Evolutionary conservation across 1,140 invertebrate species (phyloP), one percentile per base, ranked within the genome.

Genomic region (Aleiodes sp.): DNA sequence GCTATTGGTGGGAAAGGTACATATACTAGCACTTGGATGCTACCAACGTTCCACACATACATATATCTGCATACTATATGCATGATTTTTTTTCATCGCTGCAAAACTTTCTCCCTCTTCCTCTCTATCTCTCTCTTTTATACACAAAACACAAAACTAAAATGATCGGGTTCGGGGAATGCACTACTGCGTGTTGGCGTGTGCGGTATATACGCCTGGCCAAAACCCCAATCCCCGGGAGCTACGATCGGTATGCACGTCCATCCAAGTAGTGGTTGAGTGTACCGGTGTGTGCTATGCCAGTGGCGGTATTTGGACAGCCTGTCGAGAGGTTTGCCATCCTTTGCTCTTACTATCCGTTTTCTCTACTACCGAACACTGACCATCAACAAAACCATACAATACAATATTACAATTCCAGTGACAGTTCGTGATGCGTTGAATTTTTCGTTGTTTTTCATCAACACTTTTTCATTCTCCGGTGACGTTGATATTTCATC

Each of bases 301-400:
- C 77, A 75, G 77, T 82, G 77, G 78, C 77, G 75, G 76, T 83
- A 82, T 84, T 84, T 82, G 77, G 83, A 83, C 80, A 82, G 78
- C 68, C 80, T 81, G 83, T 80, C 80, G 76, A 77, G 73, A 73
- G 71, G n/a, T n/a, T n/a, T 62, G 69, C 31, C 31, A 33, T n/a
- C 21, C 6, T 19, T n/a, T 24, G 21, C 46, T 52, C 28, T 60
- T 37, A n/a, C 35, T 68, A 61, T 60, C 24, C 35, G 57, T 52
- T 52, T 41, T 41, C 75, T 79, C 77, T 78, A 72, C 73, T 76
- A 70, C 74, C 75, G 77, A 79, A 79, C 77, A 72, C 78, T 72
- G 77, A 75, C 73, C 79, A 80, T 77, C 80, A 83, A 65, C 62
- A 66, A 65, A 82, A 84, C 76, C 77, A 76, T 80, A 81, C 79